Evolutionary conservation across 1,140 invertebrate genomes (phyloP), one percentile per base, ranked within the genome.

Genomic region (Micrasema longulum): DNA sequence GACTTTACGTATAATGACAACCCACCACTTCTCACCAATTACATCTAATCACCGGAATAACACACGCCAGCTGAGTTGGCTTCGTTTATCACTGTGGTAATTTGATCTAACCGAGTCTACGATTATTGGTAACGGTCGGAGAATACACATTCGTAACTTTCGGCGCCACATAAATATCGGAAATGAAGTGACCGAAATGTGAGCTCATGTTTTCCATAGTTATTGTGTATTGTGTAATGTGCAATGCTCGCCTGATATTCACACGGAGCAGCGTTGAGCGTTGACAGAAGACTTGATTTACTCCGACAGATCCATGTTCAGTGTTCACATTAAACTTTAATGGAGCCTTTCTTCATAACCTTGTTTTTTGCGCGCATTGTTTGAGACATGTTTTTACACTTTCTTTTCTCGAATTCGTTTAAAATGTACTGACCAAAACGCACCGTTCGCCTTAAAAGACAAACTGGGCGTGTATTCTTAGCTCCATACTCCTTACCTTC

Each of bases 161-260:
- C 36, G 55, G 55, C 55, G 55, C 55, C 55, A 60, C 55, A 60
- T 60, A 60, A 60, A 60, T 20, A 41, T 60, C 36, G 16, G 35
- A 41, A 35, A 60, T 60, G 55, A 41, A 60, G 55, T 60, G 36
- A 16, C 55, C 6, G 35, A 36, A 38, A 60, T 41, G 35, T 60
- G 18, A 38, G 26, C 16, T n/a, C 55, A 22, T 60, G 55, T 60
- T 60, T 36, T 60, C 41, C 36, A n/a, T n/a, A n/a, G n/a, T n/a
- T n/a, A n/a, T n/a, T n/a, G n/a, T n/a, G n/a, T n/a, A n/a, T n/a
- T n/a, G n/a, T n/a, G n/a, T n/a, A n/a, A n/a, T n/a, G n/a, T 43
- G 55, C 41, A 60, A 60, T 31, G 7, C 47, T 48, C 47, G 47
- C n/a, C 47, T 20, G 20, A 48, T 22, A 48, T 48, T 48, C 47